phyloP scores from a whole-genome alignment of 2,113 vertebrate species.

The Speoplatyrhinus poulsoni region DNA sequence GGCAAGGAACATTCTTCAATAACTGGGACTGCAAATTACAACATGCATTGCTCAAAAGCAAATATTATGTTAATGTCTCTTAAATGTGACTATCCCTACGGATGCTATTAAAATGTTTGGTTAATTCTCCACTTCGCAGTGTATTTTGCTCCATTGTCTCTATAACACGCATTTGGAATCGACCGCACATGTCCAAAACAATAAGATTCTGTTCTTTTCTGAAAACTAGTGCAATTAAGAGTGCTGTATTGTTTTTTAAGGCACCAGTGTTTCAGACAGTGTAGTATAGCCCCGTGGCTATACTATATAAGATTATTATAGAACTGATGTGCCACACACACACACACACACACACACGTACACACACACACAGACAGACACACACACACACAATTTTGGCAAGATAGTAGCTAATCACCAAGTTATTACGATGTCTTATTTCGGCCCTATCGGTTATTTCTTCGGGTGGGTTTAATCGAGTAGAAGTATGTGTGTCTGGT shows the following conservation, averaged over 20 bases:
- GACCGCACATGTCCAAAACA: slow-evolving; percentile 42
- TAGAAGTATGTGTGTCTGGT: slow-evolving; percentile 43
- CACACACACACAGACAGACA: background rate
- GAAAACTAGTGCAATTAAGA: slow-evolving; percentile 48
- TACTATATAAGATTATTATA: slow-evolving; percentile 45
- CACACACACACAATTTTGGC: slow-evolving; percentile 15
- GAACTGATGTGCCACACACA: slow-evolving; percentile 24
- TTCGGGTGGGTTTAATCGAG: slow-evolving; percentile 33
- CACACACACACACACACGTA: background rate
- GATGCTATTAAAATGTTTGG: slow-evolving; percentile 16
- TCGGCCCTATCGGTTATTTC: slow-evolving; percentile 45
- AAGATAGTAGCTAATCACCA: slow-evolving; percentile 18
- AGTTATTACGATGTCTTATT: slow-evolving; percentile 34
- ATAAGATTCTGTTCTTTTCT: slow-evolving; percentile 28
- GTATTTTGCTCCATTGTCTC: slow-evolving; percentile 26
- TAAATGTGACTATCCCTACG: slow-evolving; percentile 28
- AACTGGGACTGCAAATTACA: slow-evolving; percentile 6
- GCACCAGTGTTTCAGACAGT: slow-evolving; percentile 28
- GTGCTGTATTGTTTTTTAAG: slow-evolving; percentile 41
- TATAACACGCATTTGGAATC: slow-evolving; percentile 40
- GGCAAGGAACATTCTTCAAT: slow-evolving; percentile 3
- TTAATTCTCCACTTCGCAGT: slow-evolving; percentile 1
- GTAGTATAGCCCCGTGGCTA: slow-evolving; percentile 31
- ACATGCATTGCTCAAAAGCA: background rate
- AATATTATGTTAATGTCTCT: slow-evolving; percentile 4